Base-by-base conservation (phyloP, 2,113 vertebrate genomes). In the Scomber scombrus region DNA sequence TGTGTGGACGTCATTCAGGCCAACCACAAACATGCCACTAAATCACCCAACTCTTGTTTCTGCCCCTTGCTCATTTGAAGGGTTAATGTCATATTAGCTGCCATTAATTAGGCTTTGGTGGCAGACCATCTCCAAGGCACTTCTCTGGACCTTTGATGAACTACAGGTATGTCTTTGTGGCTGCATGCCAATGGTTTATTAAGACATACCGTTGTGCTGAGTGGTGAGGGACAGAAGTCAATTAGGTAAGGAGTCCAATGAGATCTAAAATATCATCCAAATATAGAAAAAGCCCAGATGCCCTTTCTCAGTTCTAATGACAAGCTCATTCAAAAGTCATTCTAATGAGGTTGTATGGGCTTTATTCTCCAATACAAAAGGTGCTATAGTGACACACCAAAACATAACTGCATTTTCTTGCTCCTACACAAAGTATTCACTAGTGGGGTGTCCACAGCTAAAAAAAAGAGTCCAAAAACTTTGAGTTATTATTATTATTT, bases 121-220 rank as follows among this genome's bases (percentile, higher is more conserved):
- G 66, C 23, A 62, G 70, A 78, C 70, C 85, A 90, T 94, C 91
- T 91, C 93, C 90, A 71, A 61, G 91, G 61, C 56, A 14, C 45
- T 67, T 70, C 78, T 79, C 29, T 43, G 79, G 82, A 77, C 58
- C 58, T 66, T 50, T 70, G 40, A 74, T 6, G 60, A 71, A 69
- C 46, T 62, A 12, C 69, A 80, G 80, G 71, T 60, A 82, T 85
- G 68, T 81, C 75, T 88, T 90, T 92, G 89, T 86, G 56, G 40
- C 34, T 0, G 21, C 63, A 46, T 77, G 23, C 52, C 52, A 11
- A 31, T 40, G 72, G 23, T 80, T 81, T 76, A 72, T 83, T 83
- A 91, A 34, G 18, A 84, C 77, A 94, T 92, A 46, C 86, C 88
- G 19, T 34, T 19, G 49, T 61, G 70, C 70, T 65, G 75, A 89